Conservation (phyloP, 2,888 invertebrate species). For the Volucella bombylans region DNA sequence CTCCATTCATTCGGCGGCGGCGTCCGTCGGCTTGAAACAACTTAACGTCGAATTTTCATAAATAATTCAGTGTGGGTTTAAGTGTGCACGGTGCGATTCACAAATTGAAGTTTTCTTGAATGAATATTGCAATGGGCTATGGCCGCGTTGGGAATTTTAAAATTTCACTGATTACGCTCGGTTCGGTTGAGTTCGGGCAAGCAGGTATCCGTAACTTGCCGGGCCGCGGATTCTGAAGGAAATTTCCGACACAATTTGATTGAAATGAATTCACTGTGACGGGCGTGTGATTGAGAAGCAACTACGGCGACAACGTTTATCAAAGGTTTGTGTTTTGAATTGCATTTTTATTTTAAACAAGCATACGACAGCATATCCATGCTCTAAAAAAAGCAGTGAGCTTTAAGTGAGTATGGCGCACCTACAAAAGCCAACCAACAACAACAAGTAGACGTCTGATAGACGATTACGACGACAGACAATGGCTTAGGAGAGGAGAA, state of each 20-base stretch:
- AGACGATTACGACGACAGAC: constrained; percentile 18
- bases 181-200: background rate
- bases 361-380: constrained; percentile 1
- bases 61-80: constrained; percentile 68
- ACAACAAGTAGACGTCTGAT: constrained; percentile 39
- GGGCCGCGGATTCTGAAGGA: constrained; percentile 25
- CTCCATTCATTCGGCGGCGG: constrained; percentile 47
- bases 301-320: constrained; percentile 45
- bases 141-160: constrained; percentile 56
- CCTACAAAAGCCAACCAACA: constrained; percentile 28
- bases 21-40: constrained; percentile 16
- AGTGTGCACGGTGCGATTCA: constrained; percentile 52
- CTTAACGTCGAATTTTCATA: constrained; percentile 46
- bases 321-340: constrained; percentile 66
- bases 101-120: constrained; percentile 56
- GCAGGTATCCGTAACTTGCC: constrained; percentile 4
- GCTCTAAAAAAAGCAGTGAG: constrained; percentile 34
- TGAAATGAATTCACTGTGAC: constrained; percentile 62
- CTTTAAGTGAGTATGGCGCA: constrained; percentile 45
- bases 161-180: background rate
- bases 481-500: constrained; percentile 34
- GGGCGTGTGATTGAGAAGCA: constrained; percentile 54
- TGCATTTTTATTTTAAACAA: constrained; percentile 31
- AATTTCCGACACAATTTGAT: constrained; percentile 63
- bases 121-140: constrained; percentile 53